Percentiles rank a stretch among this genome's conserved stretches.
Conservation (phyloP, 2,113 vertebrate genomes). For the Dipodomys spectabilis region DNA sequence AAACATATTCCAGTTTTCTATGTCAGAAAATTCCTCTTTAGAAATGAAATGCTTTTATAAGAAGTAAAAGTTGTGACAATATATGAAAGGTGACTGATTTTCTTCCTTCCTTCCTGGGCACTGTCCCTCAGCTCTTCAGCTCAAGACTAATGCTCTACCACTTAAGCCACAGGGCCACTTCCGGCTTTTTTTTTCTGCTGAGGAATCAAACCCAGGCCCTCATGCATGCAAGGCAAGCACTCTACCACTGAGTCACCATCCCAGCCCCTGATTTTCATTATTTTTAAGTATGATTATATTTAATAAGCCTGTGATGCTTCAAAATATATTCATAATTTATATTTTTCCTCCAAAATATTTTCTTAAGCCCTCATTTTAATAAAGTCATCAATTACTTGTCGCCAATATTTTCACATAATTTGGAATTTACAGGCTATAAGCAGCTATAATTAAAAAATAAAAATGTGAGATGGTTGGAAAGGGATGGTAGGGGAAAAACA, state of each 20-base stretch:
- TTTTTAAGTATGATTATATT: too few species aligned
- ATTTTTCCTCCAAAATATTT: not conserved
- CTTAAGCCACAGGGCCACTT: too few species aligned
- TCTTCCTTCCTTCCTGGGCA: too few species aligned
- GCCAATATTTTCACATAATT: slow-evolving; percentile 25
- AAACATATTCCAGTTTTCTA: not conserved
- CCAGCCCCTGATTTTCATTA: too few species aligned
- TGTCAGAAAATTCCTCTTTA: slow-evolving; percentile 21
- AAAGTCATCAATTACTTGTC: slow-evolving; percentile 16
- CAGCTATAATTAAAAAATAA: not conserved
- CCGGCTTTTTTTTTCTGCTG: too few species aligned
- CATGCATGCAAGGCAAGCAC: too few species aligned
- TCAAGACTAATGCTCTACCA: too few species aligned
- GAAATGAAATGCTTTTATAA: not conserved
- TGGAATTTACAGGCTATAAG: slow-evolving; percentile 2
- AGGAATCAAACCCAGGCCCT: too few species aligned
- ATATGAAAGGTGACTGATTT: not conserved
- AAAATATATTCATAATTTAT: slow-evolving; percentile 33
- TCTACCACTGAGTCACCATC: too few species aligned
- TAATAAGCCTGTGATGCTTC: not conserved
- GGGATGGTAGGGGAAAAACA: too few species aligned
- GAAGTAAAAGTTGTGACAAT: not conserved
- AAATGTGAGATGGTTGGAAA: too few species aligned
- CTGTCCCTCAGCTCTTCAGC: too few species aligned
- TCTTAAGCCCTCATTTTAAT: slow-evolving; percentile 10